A percentile compares a stretch with the other conserved stretches of the same genome.
phyloP scores from a whole-genome alignment of 2,888 invertebrate genomes.

The Cheilosia grossa region DNA sequence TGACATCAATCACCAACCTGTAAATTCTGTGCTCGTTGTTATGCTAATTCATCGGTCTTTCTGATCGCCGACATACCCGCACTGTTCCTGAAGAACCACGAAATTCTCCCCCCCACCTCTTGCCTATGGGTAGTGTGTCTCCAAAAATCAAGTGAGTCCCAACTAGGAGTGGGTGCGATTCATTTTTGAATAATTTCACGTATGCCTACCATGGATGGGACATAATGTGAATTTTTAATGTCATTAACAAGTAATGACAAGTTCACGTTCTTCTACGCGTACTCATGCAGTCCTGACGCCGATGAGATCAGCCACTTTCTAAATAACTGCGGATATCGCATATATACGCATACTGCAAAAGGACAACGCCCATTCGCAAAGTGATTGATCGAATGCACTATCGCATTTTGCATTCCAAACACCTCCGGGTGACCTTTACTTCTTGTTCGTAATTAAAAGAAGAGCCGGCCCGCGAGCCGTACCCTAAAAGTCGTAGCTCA shows the following conservation, averaged over 20 bases:
- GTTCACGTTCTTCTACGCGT: conserved; percentile 33
- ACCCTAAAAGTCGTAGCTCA: conserved; percentile 40
- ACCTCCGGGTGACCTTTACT: conserved; percentile 23
- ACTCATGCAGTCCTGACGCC: conserved; percentile 20
- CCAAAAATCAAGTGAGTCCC: conserved; percentile 36
- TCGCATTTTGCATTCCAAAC: conserved; percentile 45
- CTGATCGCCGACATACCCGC: conserved; percentile 23
- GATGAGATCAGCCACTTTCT: conserved; percentile 65
- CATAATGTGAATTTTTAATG: conserved; percentile 49
- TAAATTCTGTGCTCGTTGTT: conserved; percentile 22
- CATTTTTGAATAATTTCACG: conserved; percentile 36
- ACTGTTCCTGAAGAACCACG: conserved; percentile 25
- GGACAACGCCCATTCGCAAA: conserved; percentile 42
- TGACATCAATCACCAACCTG: conserved; percentile 48
- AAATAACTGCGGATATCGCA: conserved; percentile 24
- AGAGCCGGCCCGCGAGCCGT: conserved; percentile 21
- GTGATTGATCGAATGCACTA: conserved; percentile 11
- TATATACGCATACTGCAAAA: conserved; percentile 26
- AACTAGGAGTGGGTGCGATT: conserved; percentile 30
- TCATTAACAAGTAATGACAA: conserved; percentile 57
- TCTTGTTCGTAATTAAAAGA: conserved; percentile 33
- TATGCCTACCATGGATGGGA: conserved; percentile 13
- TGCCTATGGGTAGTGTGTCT: neutral
- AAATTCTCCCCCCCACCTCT: conserved; percentile 21
- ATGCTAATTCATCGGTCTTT: conserved; percentile 52